Evolutionary conservation across 2,888 invertebrate species (phyloP), one percentile per base, ranked within the genome.

Genomic region (Yponomeuta evonymella): DNA sequence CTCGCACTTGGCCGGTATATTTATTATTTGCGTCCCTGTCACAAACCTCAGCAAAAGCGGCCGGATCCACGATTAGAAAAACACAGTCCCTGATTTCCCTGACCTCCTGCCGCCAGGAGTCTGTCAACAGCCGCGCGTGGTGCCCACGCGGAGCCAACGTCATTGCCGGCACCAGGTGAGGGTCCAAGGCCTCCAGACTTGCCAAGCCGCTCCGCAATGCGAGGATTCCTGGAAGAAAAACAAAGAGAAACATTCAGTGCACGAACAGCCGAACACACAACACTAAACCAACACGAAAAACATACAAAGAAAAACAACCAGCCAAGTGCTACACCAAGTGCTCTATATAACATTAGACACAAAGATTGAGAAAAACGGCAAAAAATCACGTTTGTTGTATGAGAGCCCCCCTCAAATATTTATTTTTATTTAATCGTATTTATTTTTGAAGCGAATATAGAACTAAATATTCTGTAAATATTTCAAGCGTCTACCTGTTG

Each of bases 61-160:
- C 90, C 0, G 95, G 95, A 81, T 96, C 95, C 6, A 95, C 94
- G 72, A 96, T 94, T 67, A 94, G 82, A 83, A 94, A 94, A 63
- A 96, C 93, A 66, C 90, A 89, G 72, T 92, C 86, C 73, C 93
- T 92, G 70, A 95, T 92, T 67, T 89, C 89, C 58, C 84, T 82
- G 3, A 95, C 92, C 83, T 95, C 95, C 67, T 88, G 81, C 43
- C 89, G 88, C 95, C 95, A 95, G 71, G 93, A 93, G 33, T 89
- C 83, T 29, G 93, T 88, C 70, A 95, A 82, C 4, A 95, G 77
- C 10, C 84, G 79, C 0, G 93, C 84, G 74, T 94, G 93, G 74
- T 86, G 83, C 73, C 92, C 89, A 68, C 88, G 84, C n/a, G 93
- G 87, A 36, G 90, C 84, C 66, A 94, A 87, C 74, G 93, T 90